Percentiles rank a stretch among this genome's conserved stretches.
phyloP scores from a whole-genome alignment of 1,140 invertebrate species.

The Zaprionus taronus region DNA sequence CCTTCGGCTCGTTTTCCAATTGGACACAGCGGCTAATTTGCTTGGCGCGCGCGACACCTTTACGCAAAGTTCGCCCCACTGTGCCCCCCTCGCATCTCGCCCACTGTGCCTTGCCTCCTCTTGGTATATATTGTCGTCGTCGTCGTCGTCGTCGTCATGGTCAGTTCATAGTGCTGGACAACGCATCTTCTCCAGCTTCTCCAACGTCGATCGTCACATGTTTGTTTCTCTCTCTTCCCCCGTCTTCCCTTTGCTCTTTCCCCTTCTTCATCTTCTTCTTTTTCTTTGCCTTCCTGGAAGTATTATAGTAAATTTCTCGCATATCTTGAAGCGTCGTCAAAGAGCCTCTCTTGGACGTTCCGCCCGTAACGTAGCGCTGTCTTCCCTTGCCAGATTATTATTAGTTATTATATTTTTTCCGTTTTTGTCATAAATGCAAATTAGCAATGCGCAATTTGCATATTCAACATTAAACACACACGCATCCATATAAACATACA shows the following conservation, averaged over 20 bases:
- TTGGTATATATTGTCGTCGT: constrained; percentile 47
- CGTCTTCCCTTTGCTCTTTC: neutral
- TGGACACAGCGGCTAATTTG: constrained; percentile 79
- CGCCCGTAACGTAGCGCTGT: constrained; percentile 28
- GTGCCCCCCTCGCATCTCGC: neutral
- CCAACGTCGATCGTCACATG: constrained; percentile 37
- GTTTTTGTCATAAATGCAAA: constrained; percentile 76
- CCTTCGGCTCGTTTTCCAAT: constrained; percentile 70
- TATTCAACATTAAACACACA: constrained; percentile 77
- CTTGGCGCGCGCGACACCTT: constrained; percentile 79
- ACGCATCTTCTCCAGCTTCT: constrained; percentile 43
- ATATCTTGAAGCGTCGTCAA: constrained; percentile 69
- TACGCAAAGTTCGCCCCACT: neutral
- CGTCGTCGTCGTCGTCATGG: constrained; percentile 70
- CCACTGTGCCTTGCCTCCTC: neutral
- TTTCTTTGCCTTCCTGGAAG: constrained; percentile 75
- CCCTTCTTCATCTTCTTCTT: constrained; percentile 52
- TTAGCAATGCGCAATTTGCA: constrained; percentile 79
- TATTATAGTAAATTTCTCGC: constrained; percentile 82
- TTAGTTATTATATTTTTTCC: constrained; percentile 75
- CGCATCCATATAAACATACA: constrained; percentile 28
- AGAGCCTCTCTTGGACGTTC: constrained; percentile 1
- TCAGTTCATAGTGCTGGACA: constrained; percentile 66
- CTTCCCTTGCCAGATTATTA: constrained; percentile 68
- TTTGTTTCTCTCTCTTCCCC: constrained; percentile 40